Base-by-base conservation (phyloP, 2,113 vertebrate species). In the Hippolais icterina region DNA sequence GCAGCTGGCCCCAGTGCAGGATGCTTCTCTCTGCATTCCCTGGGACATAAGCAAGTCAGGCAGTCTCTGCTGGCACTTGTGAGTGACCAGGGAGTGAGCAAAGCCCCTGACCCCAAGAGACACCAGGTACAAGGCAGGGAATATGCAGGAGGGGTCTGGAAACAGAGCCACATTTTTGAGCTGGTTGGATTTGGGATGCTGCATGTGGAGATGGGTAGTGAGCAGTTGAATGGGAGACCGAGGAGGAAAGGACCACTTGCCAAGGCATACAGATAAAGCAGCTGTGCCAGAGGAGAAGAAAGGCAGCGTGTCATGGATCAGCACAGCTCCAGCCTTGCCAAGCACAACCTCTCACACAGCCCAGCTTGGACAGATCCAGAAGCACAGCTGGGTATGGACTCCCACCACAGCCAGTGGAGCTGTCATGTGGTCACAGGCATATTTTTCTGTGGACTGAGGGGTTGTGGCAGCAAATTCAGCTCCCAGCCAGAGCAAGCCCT, bases 351-450 rank as follows among this genome's bases (percentile, higher is more conserved):
- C 4, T 22, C 52, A 44, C 68, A 68, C 31, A 44, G 57, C 35
- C 25, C 8, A 7, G 14, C 27, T 72, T 17, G 17, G 44, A 66
- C 39, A 72, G 52, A 57, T 25, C 12, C 11, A 6, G 16, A 27
- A 77, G 24, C 2, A 1, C 1, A 1, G 46, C 18, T 4, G 2
- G 8, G 17, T 22, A 10, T 10, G 37, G 42, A 24, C 16, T 81
- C 41, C 27, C 35, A 65, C 20, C 5, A 3, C 52, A 49, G n/a
- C 31, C 4, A 1, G 37, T 27, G 37, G 52, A 79, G 37, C 18
- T 70, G n/a, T 47, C 50, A 46, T 9, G 1, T 39, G 61, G 54
- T 42, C 61, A 61, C 6, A 2, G 60, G 21, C 20, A 49, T 23
- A 9, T 35, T 70, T 50, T 39, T n/a, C 37, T 15, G 39, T 20